phyloP scores from a whole-genome alignment of 2,888 invertebrate genomes.

The Sarcophaga rosellei region DNA sequence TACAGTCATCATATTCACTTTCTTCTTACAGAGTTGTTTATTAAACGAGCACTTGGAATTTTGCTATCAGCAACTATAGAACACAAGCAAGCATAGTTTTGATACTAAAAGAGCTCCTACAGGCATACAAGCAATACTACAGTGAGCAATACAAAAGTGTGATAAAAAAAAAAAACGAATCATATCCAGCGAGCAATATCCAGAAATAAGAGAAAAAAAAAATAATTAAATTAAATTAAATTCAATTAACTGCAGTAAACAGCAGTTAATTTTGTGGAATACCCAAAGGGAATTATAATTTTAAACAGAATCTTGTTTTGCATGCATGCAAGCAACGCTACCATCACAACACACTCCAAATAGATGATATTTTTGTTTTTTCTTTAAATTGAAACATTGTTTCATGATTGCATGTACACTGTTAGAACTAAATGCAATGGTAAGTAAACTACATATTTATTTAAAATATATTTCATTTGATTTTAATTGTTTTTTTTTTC shows the following conservation, averaged over 20 bases:
- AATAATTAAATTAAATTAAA: conserved; percentile 53
- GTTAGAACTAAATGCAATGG: background rate
- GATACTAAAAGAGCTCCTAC: conserved; percentile 3
- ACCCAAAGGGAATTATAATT: background rate
- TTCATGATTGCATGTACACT: background rate
- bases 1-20: too few relatives aligned
- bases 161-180: conserved; percentile 20
- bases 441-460: background rate
- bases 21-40: too few relatives aligned
- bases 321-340: background rate
- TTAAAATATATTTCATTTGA: background rate
- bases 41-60: too few relatives aligned
- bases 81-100: too few relatives aligned
- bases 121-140: background rate
- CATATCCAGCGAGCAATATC: too few relatives aligned
- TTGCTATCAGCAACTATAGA: too few relatives aligned
- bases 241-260: conserved; percentile 43
- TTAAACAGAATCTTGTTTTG: background rate
- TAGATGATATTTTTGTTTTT: background rate
- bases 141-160: conserved; percentile 1
- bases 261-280: conserved; percentile 2
- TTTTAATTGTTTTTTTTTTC: conserved; percentile 2
- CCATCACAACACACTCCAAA: background rate
- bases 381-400: too few relatives aligned
- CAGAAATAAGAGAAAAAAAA: conserved; percentile 16